Evolutionary conservation across 2,888 invertebrate genomes (phyloP).

Genomic region (Pseudococcus longispinus): DNA sequence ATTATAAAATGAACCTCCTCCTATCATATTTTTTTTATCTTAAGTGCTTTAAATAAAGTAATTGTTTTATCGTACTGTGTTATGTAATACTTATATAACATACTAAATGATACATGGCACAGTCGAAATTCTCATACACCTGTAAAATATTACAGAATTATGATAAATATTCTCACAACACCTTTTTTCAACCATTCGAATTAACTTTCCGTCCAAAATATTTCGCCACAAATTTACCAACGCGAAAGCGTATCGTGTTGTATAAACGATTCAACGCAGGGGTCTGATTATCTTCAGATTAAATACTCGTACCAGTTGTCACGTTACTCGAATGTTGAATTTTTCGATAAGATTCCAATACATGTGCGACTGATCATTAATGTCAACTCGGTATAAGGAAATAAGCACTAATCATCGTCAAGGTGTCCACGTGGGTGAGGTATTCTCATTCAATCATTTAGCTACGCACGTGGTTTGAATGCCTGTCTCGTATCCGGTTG

Average conservation of each 20-base stretch:
- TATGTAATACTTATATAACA: slow-evolving; percentile 27
- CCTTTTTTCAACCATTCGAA: not conserved
- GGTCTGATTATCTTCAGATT: not conserved
- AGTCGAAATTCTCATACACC: not conserved
- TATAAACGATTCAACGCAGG: not conserved
- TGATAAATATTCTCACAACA: not conserved
- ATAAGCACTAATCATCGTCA: not conserved
- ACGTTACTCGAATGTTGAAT: not conserved
- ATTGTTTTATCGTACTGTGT: slow-evolving; percentile 7
- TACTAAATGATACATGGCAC: not conserved
- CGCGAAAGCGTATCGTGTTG: not conserved
- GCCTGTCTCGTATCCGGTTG: not conserved
- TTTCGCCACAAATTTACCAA: not conserved
- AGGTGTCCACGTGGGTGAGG: slow-evolving; percentile 7
- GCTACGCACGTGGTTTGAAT: not conserved
- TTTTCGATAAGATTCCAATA: not conserved
- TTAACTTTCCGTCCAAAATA: not conserved
- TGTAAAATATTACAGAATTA: not conserved
- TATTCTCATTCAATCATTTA: not conserved
- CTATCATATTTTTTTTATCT: slow-evolving; percentile 22
- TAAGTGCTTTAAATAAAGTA: slow-evolving; percentile 9
- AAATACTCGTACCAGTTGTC: not conserved
- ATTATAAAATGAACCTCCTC: not conserved
- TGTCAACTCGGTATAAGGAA: not conserved
- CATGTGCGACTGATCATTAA: not conserved